Conservation (phyloP, 2,888 invertebrate species). For the Heterodera filipjevi region DNA sequence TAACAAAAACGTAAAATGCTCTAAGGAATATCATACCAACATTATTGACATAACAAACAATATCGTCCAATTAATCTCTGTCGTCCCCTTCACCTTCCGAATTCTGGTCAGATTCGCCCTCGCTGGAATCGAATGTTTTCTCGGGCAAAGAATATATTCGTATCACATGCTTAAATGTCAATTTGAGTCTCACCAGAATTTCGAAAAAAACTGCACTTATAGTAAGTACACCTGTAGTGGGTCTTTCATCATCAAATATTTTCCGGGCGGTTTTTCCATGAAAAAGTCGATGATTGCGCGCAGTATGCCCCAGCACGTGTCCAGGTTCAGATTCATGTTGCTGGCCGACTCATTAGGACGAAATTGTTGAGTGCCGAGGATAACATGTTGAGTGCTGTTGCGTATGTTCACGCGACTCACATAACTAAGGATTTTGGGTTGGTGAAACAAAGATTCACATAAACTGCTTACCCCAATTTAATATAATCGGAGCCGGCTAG, state of each 20-base stretch:
- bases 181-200: too few species aligned
- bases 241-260: conserved; percentile 61
- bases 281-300: conserved; percentile 85
- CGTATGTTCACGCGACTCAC: conserved; percentile 92
- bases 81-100: conserved; percentile 50
- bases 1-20: background rate
- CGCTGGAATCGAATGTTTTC: conserved; percentile 96
- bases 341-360: conserved; percentile 97
- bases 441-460: background rate
- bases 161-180: conserved; percentile 77
- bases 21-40: conserved; percentile 14
- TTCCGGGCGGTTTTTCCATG: conserved; percentile 59
- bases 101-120: conserved; percentile 75
- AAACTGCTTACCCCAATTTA: conserved; percentile 79
- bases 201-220: too few species aligned
- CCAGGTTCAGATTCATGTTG: conserved; percentile 98
- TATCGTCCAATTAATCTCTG: conserved; percentile 21
- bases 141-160: conserved; percentile 97
- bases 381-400: conserved; percentile 79
- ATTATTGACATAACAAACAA: background rate
- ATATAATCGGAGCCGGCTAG: conserved; percentile 94
- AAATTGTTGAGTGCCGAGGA: conserved; percentile 82
- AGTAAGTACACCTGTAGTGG: conserved; percentile 42
- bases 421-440: conserved; percentile 71
- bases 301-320: conserved; percentile 92